Evolutionary conservation across 2,888 invertebrate species (phyloP), one percentile per base, ranked within the genome.

Genomic region (Spodoptera littoralis): DNA sequence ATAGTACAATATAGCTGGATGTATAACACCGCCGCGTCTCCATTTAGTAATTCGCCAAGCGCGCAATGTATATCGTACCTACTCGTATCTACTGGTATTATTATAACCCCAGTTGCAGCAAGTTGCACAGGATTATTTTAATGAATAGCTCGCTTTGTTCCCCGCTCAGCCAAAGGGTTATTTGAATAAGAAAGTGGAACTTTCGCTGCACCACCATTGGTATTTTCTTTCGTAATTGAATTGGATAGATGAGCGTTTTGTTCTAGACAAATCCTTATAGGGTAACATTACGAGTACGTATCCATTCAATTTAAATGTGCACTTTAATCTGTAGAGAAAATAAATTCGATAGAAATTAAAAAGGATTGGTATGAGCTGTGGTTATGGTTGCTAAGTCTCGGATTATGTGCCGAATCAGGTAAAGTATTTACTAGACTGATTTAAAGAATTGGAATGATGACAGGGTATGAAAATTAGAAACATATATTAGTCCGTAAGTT

Each of bases 211-310:
- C 76, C 74, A 83, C 75, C 73, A 76, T 82, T 80, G 82, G 85
- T 88, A 87, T 91, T 91, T 92, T 90, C 88, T 86, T 91, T 88
- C 68, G 87, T 92, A 92, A 92, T 92, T 91, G 91, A 91, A 93
- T 92, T 91, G 89, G 85, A 87, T 84, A 87, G 85, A 90, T 87
- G 87, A 87, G 82, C 72, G 78, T 83, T 85, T 81, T 77, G 76
- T 84, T 84, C 81, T 73, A 85, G 81, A 76, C 65, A 76, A 62
- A 73, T 70, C 76, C 73, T 71, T 70, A 60, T 56, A 65, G 62
- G 59, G 52, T 51, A 53, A 61, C 53, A 46, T 65, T 51, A 51
- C 36, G 36, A 36, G 36, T 58, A 62, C 59, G 44, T 69, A 60
- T 60, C 50, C 61, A 57, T 64, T 67, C 57, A 49, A 62, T 65